phyloP scores from a whole-genome alignment of 1,140 invertebrate genomes.

The Penaeus chinensis region DNA sequence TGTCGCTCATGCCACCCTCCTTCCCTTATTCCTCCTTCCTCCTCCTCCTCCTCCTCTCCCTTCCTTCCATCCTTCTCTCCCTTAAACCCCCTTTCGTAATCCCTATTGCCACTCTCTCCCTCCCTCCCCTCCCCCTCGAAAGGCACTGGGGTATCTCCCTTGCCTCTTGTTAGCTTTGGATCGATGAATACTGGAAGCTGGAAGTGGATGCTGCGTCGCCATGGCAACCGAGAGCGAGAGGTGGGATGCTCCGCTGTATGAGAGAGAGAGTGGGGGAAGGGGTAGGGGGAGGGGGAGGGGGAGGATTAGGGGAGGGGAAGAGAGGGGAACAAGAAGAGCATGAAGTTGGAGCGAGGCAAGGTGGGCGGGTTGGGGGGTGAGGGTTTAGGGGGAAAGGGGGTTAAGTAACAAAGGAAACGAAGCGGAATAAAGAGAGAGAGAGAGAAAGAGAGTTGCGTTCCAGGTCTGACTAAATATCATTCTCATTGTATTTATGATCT shows the following conservation, averaged over 20 bases:
- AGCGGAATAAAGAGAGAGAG: slow-evolving; percentile 12
- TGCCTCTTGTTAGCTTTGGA: too few species aligned
- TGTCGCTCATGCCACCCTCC: too few species aligned
- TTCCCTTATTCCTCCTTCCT: not conserved
- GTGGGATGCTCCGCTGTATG: too few species aligned
- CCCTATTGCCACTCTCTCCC: too few species aligned
- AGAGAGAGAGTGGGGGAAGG: not conserved
- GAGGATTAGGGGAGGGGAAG: not conserved
- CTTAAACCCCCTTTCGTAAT: not conserved
- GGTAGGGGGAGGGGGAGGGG: not conserved
- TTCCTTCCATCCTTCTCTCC: not conserved
- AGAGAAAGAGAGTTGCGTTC: not conserved
- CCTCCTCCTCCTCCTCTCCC: not conserved
- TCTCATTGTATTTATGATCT: not conserved
- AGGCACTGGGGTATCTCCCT: too few species aligned
- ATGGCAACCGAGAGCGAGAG: slow-evolving; percentile 13
- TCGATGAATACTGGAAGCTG: too few species aligned
- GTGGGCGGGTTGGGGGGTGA: not conserved
- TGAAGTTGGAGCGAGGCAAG: not conserved
- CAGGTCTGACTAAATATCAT: not conserved
- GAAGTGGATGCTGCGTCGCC: not conserved
- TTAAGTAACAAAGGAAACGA: not conserved
- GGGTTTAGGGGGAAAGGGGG: not conserved
- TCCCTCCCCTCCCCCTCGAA: too few species aligned
- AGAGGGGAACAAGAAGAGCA: not conserved